These are phyloP conservation scores for Nesogale talazaci DNA, from an alignment of 2,113 vertebrate genomes.

Conservation along the genomic window DNA sequence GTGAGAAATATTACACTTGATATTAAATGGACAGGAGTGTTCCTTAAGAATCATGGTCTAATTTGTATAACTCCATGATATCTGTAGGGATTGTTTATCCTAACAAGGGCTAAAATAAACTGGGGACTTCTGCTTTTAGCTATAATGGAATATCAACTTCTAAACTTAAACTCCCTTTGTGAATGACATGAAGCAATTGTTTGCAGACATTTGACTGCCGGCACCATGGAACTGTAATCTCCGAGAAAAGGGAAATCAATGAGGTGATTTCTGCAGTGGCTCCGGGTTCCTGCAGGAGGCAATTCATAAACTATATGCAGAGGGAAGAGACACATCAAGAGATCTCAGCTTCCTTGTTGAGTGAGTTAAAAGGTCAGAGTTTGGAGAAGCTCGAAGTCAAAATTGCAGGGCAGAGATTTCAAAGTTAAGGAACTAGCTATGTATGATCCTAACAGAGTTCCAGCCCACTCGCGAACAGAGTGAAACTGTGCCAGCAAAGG, in stretches of 20 bases:
- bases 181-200: background rate
- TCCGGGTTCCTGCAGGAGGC: background rate
- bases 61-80: background rate
- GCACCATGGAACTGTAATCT: background rate
- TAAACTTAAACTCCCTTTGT: background rate
- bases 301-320: background rate
- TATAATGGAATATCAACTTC: background rate
- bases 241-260: background rate
- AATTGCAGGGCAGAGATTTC: background rate
- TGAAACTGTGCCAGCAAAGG: background rate
- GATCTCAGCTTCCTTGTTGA: background rate
- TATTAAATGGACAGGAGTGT: background rate
- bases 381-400: background rate
- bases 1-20: background rate
- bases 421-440: background rate
- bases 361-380: background rate
- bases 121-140: background rate
- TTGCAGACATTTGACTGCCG: background rate
- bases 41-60: background rate
- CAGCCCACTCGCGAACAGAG: background rate
- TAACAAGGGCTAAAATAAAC: background rate
- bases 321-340: background rate
- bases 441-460: background rate
- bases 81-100: constrained; percentile 13
- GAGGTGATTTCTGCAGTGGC: background rate